Evolutionary conservation across 1,140 invertebrate genomes (phyloP).

Genomic region (Dolichoris vasculosae): DNA sequence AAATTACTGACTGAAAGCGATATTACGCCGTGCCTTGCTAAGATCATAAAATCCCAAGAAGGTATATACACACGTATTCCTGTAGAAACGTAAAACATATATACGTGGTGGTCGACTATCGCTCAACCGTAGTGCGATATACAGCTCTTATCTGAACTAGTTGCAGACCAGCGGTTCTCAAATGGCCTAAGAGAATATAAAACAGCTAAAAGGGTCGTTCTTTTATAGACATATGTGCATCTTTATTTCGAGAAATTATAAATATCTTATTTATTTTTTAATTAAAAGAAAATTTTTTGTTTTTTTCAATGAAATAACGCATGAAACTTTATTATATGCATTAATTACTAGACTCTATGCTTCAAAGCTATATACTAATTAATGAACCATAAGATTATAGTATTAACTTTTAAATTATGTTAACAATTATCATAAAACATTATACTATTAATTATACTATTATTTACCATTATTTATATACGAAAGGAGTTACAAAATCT

Average conservation of each 20-base stretch:
- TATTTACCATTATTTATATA: too few species aligned
- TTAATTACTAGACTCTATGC: not conserved
- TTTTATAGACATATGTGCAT: not conserved
- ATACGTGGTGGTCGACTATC: constrained; percentile 47
- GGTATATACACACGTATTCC: constrained; percentile 6
- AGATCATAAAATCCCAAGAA: constrained; percentile 32
- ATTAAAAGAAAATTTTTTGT: not conserved
- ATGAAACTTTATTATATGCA: too few species aligned
- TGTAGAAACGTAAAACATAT: not conserved
- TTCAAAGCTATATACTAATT: too few species aligned
- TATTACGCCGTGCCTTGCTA: constrained; percentile 6
- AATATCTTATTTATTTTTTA: not conserved
- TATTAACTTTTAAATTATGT: too few species aligned
- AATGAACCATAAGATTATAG: too few species aligned
- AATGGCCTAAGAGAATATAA: constrained; percentile 24
- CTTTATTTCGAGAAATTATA: not conserved
- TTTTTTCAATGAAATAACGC: not conserved
- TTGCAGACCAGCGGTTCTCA: constrained; percentile 68
- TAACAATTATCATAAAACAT: too few species aligned
- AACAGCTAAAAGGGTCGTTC: constrained; percentile 34
- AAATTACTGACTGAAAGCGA: not conserved
- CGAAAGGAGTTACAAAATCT: too few species aligned
- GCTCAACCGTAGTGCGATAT: constrained; percentile 62
- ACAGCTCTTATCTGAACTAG: constrained; percentile 72
- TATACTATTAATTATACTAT: too few species aligned